Evolutionary conservation across 2,113 vertebrate species (phyloP), one percentile per base, ranked within the genome.

Genomic region (Zingel zingel): DNA sequence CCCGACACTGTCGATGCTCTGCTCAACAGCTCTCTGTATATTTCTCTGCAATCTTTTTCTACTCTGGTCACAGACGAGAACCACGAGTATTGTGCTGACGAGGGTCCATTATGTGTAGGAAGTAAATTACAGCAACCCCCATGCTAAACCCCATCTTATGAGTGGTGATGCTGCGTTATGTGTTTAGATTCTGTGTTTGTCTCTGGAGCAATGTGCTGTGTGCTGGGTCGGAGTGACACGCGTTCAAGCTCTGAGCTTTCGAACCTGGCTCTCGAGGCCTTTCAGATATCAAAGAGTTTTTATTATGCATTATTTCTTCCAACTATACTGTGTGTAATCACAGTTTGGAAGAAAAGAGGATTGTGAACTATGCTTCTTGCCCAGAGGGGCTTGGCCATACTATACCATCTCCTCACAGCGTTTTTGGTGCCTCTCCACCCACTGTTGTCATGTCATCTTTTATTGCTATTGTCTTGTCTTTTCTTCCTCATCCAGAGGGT

Each of bases 401-500:
- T 54, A 51, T 18, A 43, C 69, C 63, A 73, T 85, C 61, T 63
- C 18, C 51, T 77, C 51, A 43, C 33, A 21, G 27, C 1, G 19
- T 21, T 48, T 67, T 47, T 8, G 21, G 13, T 50, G 57, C 39
- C 9, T 39, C 76, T 69, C 47, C 39, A 59, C 74, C 45, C 4
- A 48, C 33, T 0, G 48, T 45, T 81, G 23, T 16, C 27, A 6
- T 72, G 58, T 71, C 43, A 76, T 71, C 51, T 51, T 82, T 88
- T 72, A 87, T 48, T 25, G 56, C 51, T 16, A 63, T 56, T 69
- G 63, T 69, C 25, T 77, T 58, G 69, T 78, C 85, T 67, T 73
- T 75, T 79, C 72, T 61, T 83, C 71, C 51, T 78, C 23, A 14
- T 78, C 69, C 79, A 65, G 36, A 57, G 14, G 13, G 4, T 68